Percentiles rank a stretch among this genome's conserved stretches.
phyloP scores from a whole-genome alignment of 2,888 invertebrate species.

The Isoperla grammatica region DNA sequence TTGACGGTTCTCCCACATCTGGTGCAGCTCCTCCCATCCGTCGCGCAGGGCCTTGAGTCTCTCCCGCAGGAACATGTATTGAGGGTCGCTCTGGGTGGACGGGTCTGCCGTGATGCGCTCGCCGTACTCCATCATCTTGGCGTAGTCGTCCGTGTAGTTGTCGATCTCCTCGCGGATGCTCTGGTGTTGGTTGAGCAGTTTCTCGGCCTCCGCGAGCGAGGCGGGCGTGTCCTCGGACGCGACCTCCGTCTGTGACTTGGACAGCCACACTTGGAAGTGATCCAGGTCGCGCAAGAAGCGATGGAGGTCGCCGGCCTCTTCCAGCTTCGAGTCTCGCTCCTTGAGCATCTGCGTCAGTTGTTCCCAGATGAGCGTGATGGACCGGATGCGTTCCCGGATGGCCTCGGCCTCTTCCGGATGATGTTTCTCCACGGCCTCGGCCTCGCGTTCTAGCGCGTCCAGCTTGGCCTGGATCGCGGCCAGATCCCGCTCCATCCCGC shows the following conservation, averaged over 20 bases:
- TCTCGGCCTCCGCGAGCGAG: conserved; percentile 93
- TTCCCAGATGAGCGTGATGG: conserved; percentile 94
- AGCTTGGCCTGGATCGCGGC: conserved; percentile 98
- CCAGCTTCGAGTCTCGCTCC: conserved; percentile 95
- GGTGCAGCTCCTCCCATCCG: conserved; percentile 98
- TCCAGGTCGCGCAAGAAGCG: conserved; percentile 97
- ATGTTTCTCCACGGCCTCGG: conserved; percentile 82
- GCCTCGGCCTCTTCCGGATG: conserved; percentile 92
- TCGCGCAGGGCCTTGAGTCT: conserved; percentile 95
- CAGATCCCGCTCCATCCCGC: conserved; percentile 97
- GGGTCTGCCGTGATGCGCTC: conserved; percentile 87
- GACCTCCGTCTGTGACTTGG: conserved; percentile 98
- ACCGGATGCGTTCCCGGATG: conserved; percentile 82
- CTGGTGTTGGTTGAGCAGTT: conserved; percentile 93
- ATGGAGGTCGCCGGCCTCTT: conserved; percentile 98
- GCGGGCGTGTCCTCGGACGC: conserved; percentile 95
- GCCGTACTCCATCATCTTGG: conserved; percentile 99
- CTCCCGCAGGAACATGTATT: conserved; percentile 99
- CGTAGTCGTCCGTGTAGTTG: conserved; percentile 96
- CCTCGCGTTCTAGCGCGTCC: conserved; percentile 89
- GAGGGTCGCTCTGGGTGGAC: conserved; percentile 89
- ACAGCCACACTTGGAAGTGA: conserved; percentile 99
- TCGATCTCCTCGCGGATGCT: conserved; percentile 99
- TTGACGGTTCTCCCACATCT: conserved; percentile 99
- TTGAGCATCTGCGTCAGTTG: conserved; percentile 95